Percentiles rank a stretch among this genome's conserved stretches.
Conservation (phyloP, 2,113 vertebrate genomes). For the Channa maculata region DNA sequence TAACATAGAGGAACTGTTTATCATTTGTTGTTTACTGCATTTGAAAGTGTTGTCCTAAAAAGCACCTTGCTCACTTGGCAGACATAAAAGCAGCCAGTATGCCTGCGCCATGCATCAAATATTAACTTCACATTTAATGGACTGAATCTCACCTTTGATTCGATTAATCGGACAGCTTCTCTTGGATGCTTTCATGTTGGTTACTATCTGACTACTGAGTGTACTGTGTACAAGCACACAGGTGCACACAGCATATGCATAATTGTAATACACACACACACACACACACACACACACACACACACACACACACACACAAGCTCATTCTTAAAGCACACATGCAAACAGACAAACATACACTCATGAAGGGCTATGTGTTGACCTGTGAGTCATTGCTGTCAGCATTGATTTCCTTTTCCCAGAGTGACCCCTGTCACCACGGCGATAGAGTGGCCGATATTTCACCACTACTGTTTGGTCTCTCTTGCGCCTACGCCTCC, state of each 20-base stretch:
- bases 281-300: conserved; percentile 15
- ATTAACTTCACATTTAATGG: conserved; percentile 23
- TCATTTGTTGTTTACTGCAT: conserved; percentile 10
- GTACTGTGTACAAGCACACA: not conserved
- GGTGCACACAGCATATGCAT: conserved; percentile 39
- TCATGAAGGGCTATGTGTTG: conserved; percentile 68
- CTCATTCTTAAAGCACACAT: conserved; percentile 32
- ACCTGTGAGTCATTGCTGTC: conserved; percentile 87
- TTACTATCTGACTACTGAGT: not conserved
- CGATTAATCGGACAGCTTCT: not conserved
- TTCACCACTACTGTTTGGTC: conserved; percentile 70
- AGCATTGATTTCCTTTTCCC: conserved; percentile 87
- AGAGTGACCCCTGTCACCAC: conserved; percentile 84
- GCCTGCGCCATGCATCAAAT: conserved; percentile 19
- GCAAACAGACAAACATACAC: not conserved
- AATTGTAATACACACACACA: conserved; percentile 48
- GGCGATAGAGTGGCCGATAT: conserved; percentile 80
- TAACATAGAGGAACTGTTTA: not conserved
- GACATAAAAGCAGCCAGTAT: conserved; percentile 4
- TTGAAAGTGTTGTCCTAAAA: not conserved
- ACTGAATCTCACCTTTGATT: conserved; percentile 3
- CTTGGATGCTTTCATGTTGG: conserved; percentile 7
- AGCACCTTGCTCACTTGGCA: not conserved
- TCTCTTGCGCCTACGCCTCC: conserved; percentile 17
- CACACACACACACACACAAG: conserved; percentile 22